Conservation (phyloP, 2,888 invertebrate species). For the Podabrus alpinus region DNA sequence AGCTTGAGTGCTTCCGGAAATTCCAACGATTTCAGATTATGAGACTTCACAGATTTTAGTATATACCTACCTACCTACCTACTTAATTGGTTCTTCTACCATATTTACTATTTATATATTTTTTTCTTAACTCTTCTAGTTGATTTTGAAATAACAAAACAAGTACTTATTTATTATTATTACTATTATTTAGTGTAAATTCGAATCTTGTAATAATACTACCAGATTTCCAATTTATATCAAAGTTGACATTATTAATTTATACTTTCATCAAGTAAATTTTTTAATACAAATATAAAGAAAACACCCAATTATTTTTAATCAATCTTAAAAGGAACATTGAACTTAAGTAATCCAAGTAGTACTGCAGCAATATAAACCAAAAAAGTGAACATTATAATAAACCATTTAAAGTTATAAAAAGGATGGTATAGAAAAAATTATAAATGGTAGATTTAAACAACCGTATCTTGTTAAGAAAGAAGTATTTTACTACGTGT, state of each 20-base stretch:
- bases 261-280: too few relatives aligned
- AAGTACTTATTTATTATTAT: too few relatives aligned
- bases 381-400: neutral
- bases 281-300: too few relatives aligned
- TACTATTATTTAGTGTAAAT: too few relatives aligned
- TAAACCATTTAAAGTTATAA: neutral
- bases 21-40: conserved; percentile 34
- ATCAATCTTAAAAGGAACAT: neutral
- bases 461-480: neutral
- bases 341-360: too few relatives aligned
- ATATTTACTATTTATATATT: neutral
- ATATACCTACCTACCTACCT: neutral
- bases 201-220: neutral
- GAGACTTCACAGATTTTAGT: neutral
- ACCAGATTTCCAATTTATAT: neutral
- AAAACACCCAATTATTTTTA: neutral
- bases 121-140: neutral
- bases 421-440: neutral
- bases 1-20: conserved; percentile 34
- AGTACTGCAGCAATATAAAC: neutral
- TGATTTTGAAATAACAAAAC: neutral
- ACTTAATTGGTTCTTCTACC: neutral
- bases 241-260: neutral
- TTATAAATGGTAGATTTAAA: neutral
- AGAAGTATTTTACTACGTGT: neutral